These are phyloP conservation scores for Panonychus citri DNA, from an alignment of 1,140 invertebrate genomes.

Conservation along the genomic window DNA sequence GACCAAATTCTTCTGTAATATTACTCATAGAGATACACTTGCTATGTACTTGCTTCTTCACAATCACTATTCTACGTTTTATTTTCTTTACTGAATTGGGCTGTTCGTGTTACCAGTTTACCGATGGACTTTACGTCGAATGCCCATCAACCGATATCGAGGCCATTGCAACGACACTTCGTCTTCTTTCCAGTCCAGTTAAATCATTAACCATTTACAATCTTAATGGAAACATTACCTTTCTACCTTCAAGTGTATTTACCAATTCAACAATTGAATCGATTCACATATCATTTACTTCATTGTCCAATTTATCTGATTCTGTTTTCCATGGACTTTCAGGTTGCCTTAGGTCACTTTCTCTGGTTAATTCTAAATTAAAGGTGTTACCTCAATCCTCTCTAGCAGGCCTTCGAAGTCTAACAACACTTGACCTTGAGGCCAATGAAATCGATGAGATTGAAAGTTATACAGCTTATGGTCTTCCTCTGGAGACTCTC, in stretches of 20 bases:
- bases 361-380: slow-evolving; percentile 52
- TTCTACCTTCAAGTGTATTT: slow-evolving; percentile 42
- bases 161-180: slow-evolving; percentile 27
- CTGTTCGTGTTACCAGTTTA: slow-evolving; percentile 71
- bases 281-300: slow-evolving; percentile 48
- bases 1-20: too few species aligned
- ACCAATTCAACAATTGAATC: slow-evolving; percentile 42
- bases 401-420: slow-evolving; percentile 39
- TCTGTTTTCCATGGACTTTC: slow-evolving; percentile 44
- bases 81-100: neutral
- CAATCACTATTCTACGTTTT: too few species aligned
- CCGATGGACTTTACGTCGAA: slow-evolving; percentile 66
- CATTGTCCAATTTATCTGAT: slow-evolving; percentile 44
- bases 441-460: slow-evolving; percentile 56
- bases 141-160: slow-evolving; percentile 50
- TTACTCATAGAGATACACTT: too few species aligned
- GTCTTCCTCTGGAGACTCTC: slow-evolving; percentile 49
- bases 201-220: slow-evolving; percentile 68
- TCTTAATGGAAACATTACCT: slow-evolving; percentile 44
- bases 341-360: slow-evolving; percentile 48
- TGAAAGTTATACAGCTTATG: slow-evolving; percentile 62
- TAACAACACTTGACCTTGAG: slow-evolving; percentile 56
- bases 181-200: slow-evolving; percentile 31
- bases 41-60: too few species aligned
- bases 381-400: slow-evolving; percentile 53